Evolutionary conservation across 2,797 vertebrate genomes (phyloP).

Genomic region (Sphenodon punctatus): DNA sequence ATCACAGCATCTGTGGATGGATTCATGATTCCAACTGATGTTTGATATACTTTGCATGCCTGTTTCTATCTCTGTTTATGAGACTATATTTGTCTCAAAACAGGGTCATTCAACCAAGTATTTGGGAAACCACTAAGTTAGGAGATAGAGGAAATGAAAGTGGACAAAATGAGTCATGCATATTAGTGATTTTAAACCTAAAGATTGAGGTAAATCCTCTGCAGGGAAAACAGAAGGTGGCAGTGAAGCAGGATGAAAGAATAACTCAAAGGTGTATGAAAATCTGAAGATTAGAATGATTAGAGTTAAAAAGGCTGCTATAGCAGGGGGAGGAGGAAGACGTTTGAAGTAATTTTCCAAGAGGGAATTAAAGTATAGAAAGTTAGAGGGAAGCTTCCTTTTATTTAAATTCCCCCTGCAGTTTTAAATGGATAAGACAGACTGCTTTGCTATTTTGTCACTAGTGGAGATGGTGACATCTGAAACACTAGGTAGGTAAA

Average conservation of each 20-base stretch:
- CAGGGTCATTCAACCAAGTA: too few species aligned
- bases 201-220: background rate
- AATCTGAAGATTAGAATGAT: background rate
- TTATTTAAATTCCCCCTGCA: background rate
- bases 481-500: background rate
- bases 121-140: too few species aligned
- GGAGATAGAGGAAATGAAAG: background rate
- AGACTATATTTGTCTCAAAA: too few species aligned
- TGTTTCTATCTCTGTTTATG: too few species aligned
- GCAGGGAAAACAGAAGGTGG: background rate
- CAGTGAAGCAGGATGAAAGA: background rate
- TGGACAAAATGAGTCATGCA: background rate
- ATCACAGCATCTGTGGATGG: too few species aligned
- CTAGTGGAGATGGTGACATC: background rate
- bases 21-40: too few species aligned
- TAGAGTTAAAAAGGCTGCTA: background rate
- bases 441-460: background rate
- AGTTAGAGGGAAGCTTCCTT: background rate
- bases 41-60: too few species aligned
- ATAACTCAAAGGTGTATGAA: background rate
- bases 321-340: background rate
- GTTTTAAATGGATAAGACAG: background rate
- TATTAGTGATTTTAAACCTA: background rate
- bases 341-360: background rate
- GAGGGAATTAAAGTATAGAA: background rate